Evolutionary conservation across 2,797 vertebrate genomes (phyloP), one percentile per base, ranked within the genome.

Genomic region (Psittacula echo): DNA sequence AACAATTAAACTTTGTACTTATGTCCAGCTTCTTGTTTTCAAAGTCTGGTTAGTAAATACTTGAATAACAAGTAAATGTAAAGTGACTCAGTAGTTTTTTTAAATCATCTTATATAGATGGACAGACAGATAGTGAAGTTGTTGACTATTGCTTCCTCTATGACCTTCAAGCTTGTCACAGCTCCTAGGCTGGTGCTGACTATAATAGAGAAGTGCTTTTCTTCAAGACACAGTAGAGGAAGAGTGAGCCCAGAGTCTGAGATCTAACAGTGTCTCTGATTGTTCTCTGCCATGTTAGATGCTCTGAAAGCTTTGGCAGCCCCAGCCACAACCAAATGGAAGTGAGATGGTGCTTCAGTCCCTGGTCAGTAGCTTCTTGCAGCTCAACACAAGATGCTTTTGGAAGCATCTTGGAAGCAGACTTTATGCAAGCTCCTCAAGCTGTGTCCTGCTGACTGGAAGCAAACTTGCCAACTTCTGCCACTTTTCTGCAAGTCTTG

Each of bases 401-500:
- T 93, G 85, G 92, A 64, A 93, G 84, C 83, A 15, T 58, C 85
- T 83, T 93, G 89, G 83, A 85, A 89, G 93, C 92, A 94, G 95
- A 64, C 3, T 2, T 94, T 96, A 71, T 92, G 93, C 68, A 93
- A 95, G 75, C 88, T 94, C 54, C 81, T 94, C 88, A 93, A 95
- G 85, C 88, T 90, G 93, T 47, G 58, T 83, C 91, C 94, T 95
- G 53, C 93, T 96, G 93, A 93, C 91, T 96, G 66, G 81, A 74
- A 89, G 89, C 74, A 87, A 80, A 87, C 75, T 92, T 94, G 94
- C 88, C 92, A 93, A n/a, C 78, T 94, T 95, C 54, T 96, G 75
- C 84, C 83, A 87, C 94, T 97, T 94, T 90, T 85, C 75, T 91
- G 62, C 65, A 78, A 93, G 62, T 92, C 96, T 96, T 90, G 75